Evolutionary conservation across 2,113 vertebrate species (phyloP).

Genomic region (Murina feae): DNA sequence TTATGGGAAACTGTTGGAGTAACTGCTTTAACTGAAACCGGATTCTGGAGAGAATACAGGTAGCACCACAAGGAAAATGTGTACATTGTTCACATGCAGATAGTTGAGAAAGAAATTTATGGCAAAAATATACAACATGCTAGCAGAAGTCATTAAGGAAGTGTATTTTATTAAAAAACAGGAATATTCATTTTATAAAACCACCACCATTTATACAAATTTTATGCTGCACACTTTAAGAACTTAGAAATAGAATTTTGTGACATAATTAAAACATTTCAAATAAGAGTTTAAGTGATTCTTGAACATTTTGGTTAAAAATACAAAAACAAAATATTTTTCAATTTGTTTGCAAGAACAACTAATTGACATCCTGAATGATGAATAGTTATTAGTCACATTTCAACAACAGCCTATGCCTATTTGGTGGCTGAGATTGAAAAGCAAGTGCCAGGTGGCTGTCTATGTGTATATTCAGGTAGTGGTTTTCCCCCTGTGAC

Average conservation of each 20-base stretch:
- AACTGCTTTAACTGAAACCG: constrained; percentile 1
- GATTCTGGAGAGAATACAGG: neutral
- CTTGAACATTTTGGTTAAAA: constrained; percentile 29
- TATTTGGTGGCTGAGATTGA: neutral
- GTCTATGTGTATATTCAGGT: neutral
- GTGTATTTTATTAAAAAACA: neutral
- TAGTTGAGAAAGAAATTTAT: neutral
- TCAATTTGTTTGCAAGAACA: neutral
- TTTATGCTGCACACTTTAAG: neutral
- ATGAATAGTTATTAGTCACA: neutral
- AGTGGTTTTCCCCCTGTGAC: neutral
- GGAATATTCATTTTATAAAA: neutral
- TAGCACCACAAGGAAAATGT: neutral
- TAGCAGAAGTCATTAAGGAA: neutral
- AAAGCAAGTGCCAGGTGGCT: neutral
- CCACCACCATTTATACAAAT: neutral
- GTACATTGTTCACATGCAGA: neutral
- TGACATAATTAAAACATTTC: neutral
- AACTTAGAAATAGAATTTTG: constrained; percentile 18
- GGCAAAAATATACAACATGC: neutral
- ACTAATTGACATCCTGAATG: neutral
- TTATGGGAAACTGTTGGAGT: neutral
- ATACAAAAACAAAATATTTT: neutral
- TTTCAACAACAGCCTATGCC: neutral
- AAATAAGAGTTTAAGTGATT: neutral